A percentile compares a stretch with the other conserved stretches of the same genome.
Evolutionary conservation across 1,140 invertebrate species (phyloP).

Genomic region (Antheraea pernyi): DNA sequence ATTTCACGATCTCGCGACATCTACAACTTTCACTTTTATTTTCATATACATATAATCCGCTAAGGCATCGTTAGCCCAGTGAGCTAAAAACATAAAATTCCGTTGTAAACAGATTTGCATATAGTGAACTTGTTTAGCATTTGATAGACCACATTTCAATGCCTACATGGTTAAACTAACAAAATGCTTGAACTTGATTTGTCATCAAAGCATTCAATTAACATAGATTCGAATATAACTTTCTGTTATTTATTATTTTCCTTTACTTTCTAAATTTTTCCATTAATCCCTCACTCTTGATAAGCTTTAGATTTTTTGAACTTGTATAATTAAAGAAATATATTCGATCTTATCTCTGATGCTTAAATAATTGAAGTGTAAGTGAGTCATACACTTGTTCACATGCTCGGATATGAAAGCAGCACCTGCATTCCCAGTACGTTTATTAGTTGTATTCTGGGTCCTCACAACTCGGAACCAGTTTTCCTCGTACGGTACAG

Average conservation of each 20-base stretch:
- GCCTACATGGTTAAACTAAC: background rate
- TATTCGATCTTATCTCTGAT: too few relatives aligned
- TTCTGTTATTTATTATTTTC: background rate
- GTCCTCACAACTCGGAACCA: constrained; percentile 28
- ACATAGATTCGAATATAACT: background rate
- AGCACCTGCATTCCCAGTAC: constrained; percentile 42
- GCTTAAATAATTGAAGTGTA: background rate
- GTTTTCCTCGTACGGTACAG: constrained; percentile 30
- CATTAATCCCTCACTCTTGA: too few relatives aligned
- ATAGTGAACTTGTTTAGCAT: constrained; percentile 1
- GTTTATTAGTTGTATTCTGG: constrained; percentile 28
- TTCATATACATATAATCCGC: constrained; percentile 5
- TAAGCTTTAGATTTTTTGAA: too few relatives aligned
- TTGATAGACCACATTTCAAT: background rate
- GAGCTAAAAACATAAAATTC: constrained; percentile 8
- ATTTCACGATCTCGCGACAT: background rate
- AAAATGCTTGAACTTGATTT: background rate
- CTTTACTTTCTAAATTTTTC: background rate
- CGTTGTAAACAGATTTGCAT: constrained; percentile 1
- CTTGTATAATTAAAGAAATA: too few relatives aligned
- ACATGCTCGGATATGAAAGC: constrained; percentile 15
- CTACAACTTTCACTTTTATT: constrained; percentile 23
- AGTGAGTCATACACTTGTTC: background rate
- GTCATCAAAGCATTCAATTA: background rate
- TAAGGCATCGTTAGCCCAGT: constrained; percentile 5